Evolutionary conservation across 2,888 invertebrate genomes (phyloP), one percentile per base, ranked within the genome.

Genomic region (Branchipolynoe longqiensis): DNA sequence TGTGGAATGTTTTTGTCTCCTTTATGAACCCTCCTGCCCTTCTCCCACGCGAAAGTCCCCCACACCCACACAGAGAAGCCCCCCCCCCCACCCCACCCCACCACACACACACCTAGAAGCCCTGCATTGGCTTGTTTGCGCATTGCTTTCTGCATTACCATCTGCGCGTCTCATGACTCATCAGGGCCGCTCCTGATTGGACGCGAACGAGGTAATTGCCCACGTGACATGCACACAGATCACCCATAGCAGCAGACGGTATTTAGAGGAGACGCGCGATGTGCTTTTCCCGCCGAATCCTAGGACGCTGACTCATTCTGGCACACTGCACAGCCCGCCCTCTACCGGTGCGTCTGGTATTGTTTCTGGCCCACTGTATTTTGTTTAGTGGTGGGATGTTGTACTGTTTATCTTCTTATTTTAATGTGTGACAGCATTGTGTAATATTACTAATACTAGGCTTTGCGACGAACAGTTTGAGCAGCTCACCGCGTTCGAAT

Each of bases 121-220:
- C 36, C 36, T 69, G 36, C 38, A 25, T 69, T 12, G 36, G 3
- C 14, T 22, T 69, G 69, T 69, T 69, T 69, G 69, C 38, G 31
- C 62, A 62, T 62, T 62, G 31, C 62, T 31, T 62, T 25, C 12
- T 38, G 12, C 12, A n/a, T n/a, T n/a, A n/a, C n/a, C n/a, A n/a
- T n/a, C n/a, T n/a, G n/a, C n/a, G n/a, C 69, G 36, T 38, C 69
- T 25, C 69, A 38, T 69, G 33, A 69, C 18, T 69, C 69, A 69
- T 33, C 69, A n/a, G 3, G 36, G 36, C 36, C 36, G 14, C 18
- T 38, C 12, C 36, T 38, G 69, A 69, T 38, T 69, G 36, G 38
- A n/a, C 69, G 69, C n/a, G 36, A 69, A 33, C 36, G 69, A 69
- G 69, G n/a, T 36, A 38, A 69, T 33, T 69, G 69, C 33, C 69